phyloP scores from a whole-genome alignment of 2,797 vertebrate genomes.

The Betta splendens region DNA sequence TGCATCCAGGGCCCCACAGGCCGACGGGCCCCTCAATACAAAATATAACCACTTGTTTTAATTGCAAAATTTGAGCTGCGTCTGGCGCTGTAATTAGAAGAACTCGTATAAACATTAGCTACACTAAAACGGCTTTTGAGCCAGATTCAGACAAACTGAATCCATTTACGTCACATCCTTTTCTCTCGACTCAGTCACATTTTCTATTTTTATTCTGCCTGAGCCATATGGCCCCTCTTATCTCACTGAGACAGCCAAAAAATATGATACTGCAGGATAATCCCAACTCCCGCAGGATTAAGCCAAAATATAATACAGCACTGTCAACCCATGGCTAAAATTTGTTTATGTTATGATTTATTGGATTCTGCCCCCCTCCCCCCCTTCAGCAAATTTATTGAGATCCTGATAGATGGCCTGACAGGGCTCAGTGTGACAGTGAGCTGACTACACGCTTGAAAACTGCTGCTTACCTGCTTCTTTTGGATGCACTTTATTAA shows the following conservation, averaged over 20 bases:
- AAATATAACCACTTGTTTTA: slow-evolving; percentile 3
- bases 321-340: slow-evolving; percentile 66
- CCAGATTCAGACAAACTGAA: slow-evolving; percentile 4
- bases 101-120: not conserved
- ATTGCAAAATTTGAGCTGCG: not conserved
- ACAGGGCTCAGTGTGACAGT: slow-evolving; percentile 54
- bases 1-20: slow-evolving; percentile 39
- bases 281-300: slow-evolving; percentile 66
- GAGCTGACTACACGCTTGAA: slow-evolving; percentile 48
- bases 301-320: slow-evolving; percentile 62
- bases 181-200: slow-evolving; percentile 24
- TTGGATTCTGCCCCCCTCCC: slow-evolving; percentile 57
- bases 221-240: slow-evolving; percentile 33
- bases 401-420: slow-evolving; percentile 68
- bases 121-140: not conserved
- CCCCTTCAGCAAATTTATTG: slow-evolving; percentile 67
- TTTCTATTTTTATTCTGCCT: slow-evolving; percentile 33
- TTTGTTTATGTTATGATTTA: slow-evolving; percentile 76
- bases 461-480: slow-evolving; percentile 47
- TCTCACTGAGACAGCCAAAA: slow-evolving; percentile 47
- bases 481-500: slow-evolving; percentile 13
- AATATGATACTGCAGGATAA: slow-evolving; percentile 65
- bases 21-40: slow-evolving; percentile 27
- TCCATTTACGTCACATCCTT: slow-evolving; percentile 9
- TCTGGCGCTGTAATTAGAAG: not conserved